A percentile compares a stretch with the other conserved stretches of the same genome.
Evolutionary conservation across 2,888 invertebrate genomes (phyloP).

Genomic region (Atethmia centrago): DNA sequence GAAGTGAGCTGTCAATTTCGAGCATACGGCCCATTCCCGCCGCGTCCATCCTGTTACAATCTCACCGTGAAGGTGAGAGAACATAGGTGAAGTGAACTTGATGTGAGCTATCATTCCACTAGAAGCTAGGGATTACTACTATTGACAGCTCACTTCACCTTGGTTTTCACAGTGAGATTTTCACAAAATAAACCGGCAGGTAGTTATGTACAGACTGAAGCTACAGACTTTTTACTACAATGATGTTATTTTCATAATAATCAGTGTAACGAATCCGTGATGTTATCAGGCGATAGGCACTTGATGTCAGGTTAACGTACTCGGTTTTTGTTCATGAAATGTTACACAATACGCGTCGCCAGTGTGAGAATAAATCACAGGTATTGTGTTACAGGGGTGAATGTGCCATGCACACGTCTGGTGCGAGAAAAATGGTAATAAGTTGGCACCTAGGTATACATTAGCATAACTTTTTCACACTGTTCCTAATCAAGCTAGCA

Average conservation of each 20-base stretch:
- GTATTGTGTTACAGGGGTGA: constrained; percentile 48
- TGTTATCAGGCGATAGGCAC: constrained; percentile 35
- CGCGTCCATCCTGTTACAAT: no score
- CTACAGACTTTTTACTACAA: constrained; percentile 25
- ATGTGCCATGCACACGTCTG: constrained; percentile 37
- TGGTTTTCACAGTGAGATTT: no score
- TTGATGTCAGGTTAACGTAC: constrained; percentile 57
- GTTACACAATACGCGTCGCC: constrained; percentile 48
- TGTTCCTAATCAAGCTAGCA: neutral
- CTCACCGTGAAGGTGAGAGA: no score
- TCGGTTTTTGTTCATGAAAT: constrained; percentile 52
- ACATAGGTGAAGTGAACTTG: no score
- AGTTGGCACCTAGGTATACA: constrained; percentile 1
- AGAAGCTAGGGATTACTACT: no score
- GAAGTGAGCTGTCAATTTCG: no score
- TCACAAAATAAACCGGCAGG: neutral
- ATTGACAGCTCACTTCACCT: no score
- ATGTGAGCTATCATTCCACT: no score
- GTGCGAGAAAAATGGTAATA: constrained; percentile 46
- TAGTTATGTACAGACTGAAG: neutral
- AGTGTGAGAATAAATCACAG: constrained; percentile 58
- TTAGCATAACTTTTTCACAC: neutral
- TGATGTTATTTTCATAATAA: constrained; percentile 34
- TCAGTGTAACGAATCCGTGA: constrained; percentile 40
- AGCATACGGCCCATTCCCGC: no score